phyloP scores from a whole-genome alignment of 2,888 invertebrate genomes.

The Hylaea fasciaria region DNA sequence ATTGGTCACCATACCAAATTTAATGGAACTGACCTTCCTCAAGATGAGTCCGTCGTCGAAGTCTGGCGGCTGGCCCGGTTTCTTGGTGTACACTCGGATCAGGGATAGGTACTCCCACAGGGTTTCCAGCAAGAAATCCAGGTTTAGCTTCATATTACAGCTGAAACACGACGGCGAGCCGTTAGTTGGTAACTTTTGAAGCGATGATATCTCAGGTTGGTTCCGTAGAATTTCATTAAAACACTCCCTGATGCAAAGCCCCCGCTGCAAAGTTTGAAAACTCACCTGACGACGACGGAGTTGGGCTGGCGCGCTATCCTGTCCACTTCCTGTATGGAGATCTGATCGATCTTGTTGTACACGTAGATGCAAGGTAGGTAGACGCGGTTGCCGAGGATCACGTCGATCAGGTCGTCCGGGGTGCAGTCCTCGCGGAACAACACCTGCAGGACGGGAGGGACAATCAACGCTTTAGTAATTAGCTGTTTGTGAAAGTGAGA shows the following conservation, averaged over 20 bases:
- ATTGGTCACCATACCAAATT: too few relatives aligned
- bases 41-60: constrained; percentile 98
- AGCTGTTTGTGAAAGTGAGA: too few relatives aligned
- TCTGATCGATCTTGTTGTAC: constrained; percentile 99
- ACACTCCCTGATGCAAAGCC: too few relatives aligned
- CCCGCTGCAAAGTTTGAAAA: background rate
- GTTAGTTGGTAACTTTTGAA: too few relatives aligned
- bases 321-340: constrained; percentile 99
- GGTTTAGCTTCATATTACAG: constrained; percentile 99
- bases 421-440: constrained; percentile 98
- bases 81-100: constrained; percentile 99
- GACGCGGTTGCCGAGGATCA: constrained; percentile 97
- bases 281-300: constrained; percentile 96
- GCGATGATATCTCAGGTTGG: too few relatives aligned
- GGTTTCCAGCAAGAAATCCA: constrained; percentile 96
- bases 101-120: constrained; percentile 97
- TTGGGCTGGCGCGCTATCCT: constrained; percentile 94
- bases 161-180: constrained; percentile 79
- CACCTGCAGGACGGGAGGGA: constrained; percentile 74
- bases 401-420: constrained; percentile 99
- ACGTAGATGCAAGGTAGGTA: constrained; percentile 99
- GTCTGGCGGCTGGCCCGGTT: constrained; percentile 98
- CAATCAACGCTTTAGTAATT: too few relatives aligned
- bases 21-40: constrained; percentile 86
- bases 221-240: too few relatives aligned